Evolutionary conservation across 2,797 vertebrate species (phyloP), one percentile per base, ranked within the genome.

Genomic region (Nyctalus aviator): DNA sequence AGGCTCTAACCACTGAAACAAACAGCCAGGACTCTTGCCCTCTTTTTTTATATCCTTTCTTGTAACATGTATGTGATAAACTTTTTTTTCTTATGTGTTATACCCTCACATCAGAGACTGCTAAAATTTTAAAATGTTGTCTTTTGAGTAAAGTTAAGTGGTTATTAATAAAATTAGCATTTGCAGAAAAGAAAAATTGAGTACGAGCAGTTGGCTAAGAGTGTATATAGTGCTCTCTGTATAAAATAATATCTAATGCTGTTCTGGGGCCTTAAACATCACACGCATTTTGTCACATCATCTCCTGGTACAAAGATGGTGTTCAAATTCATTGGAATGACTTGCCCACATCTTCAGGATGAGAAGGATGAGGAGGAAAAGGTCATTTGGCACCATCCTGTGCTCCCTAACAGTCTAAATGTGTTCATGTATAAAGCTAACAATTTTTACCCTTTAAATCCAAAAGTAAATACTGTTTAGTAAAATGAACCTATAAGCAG

Each of bases 401-500:
- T 27, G 2, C 12, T 37, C 5, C 32, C 15, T 15, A 7, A 18
- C 0, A 18, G 27, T 87, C 62, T 57, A 5, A 72, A 66, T 69
- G 12, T 15, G 25, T 32, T 71, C 20, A 75, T 41, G 5, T 73
- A 1, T 32, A 75, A 66, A 71, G 41, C 55, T 41, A 82, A 53
- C 1, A 6, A 11, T 0, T 76, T 85, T 37, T 76, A 68, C 2
- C 6, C 81, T 69, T 82, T 66, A 82, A 75, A 44, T 71, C 66
- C 2, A 8, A 77, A 85, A 6, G 23, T 66, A 69, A 82, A 73
- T 44, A 23, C 2, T 41, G 35, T 53, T 59, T 12, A 20, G n/a
- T 71, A 94, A 79, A 78, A 2, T 75, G 37, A 90, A 53, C 14
- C 62, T 88, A 68, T 48, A 94, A 91, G 32, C 7, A 30, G 3